phyloP scores from a whole-genome alignment of 2,797 vertebrate species.

The Rhinichthys osculus region DNA sequence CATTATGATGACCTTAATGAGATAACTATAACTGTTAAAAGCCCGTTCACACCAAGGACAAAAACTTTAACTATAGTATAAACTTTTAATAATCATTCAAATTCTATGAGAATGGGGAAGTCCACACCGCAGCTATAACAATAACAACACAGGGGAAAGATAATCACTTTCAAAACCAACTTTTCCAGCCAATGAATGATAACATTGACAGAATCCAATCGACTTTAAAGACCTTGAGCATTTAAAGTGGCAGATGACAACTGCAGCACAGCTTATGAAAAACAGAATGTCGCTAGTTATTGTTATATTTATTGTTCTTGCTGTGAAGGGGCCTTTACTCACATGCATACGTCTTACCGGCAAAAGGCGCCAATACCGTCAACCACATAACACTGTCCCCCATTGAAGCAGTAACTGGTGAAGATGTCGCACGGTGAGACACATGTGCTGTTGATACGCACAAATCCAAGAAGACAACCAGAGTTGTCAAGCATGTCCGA shows the following conservation, averaged over 20 bases:
- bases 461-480: slow-evolving; percentile 52
- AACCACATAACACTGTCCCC: slow-evolving; percentile 86
- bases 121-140: neutral
- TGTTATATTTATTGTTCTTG: neutral
- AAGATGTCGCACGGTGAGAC: slow-evolving; percentile 79
- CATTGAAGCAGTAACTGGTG: slow-evolving; percentile 85
- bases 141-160: neutral
- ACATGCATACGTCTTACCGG: slow-evolving; percentile 46
- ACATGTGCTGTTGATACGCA: slow-evolving; percentile 53
- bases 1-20: neutral
- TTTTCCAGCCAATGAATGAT: neutral
- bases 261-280: neutral
- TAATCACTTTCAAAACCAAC: neutral
- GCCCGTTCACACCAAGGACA: neutral
- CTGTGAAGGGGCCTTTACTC: neutral
- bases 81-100: neutral
- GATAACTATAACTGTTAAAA: neutral
- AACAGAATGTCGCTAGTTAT: neutral
- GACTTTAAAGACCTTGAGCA: neutral
- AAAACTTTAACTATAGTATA: neutral
- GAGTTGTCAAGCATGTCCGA: neutral
- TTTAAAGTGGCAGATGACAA: neutral
- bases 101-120: neutral
- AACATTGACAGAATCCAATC: neutral
- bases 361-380: slow-evolving; percentile 83